phyloP scores from a whole-genome alignment of 2,113 vertebrate genomes.

The Sarotherodon lohbergeri region DNA sequence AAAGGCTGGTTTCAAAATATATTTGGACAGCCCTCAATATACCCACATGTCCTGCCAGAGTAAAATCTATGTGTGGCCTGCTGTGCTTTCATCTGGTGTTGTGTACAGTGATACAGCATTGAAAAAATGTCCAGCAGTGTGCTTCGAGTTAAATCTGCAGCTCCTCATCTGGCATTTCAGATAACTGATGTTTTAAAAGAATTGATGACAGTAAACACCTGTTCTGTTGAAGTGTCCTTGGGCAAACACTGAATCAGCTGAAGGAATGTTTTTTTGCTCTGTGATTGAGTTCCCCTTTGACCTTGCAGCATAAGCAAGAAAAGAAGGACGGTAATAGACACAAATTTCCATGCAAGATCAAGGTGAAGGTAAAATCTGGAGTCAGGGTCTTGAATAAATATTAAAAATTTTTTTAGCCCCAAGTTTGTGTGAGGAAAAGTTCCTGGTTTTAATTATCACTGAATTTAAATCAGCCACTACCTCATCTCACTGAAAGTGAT shows the following conservation, averaged over 20 bases:
- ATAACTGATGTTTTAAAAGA: not conserved
- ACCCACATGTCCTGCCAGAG: not conserved
- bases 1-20: not conserved
- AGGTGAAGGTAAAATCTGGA: not conserved
- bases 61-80: not conserved
- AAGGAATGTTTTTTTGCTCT: not conserved
- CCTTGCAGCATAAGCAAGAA: not conserved
- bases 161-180: not conserved
- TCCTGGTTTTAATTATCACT: constrained; percentile 1
- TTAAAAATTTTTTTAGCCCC: not conserved
- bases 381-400: not conserved
- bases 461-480: not conserved
- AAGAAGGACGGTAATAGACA: not conserved
- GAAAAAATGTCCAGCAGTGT: not conserved
- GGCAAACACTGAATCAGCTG: not conserved
- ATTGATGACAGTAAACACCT: not conserved
- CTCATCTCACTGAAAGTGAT: not conserved
- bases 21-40: not conserved
- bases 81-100: not conserved
- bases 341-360: not conserved
- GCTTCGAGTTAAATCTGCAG: not conserved
- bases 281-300: not conserved
- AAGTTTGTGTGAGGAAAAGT: not conserved
- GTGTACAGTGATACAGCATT: not conserved
- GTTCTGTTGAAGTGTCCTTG: not conserved